Evolutionary conservation across 1,140 invertebrate species (phyloP).

Genomic region (Bradysia coprophila): DNA sequence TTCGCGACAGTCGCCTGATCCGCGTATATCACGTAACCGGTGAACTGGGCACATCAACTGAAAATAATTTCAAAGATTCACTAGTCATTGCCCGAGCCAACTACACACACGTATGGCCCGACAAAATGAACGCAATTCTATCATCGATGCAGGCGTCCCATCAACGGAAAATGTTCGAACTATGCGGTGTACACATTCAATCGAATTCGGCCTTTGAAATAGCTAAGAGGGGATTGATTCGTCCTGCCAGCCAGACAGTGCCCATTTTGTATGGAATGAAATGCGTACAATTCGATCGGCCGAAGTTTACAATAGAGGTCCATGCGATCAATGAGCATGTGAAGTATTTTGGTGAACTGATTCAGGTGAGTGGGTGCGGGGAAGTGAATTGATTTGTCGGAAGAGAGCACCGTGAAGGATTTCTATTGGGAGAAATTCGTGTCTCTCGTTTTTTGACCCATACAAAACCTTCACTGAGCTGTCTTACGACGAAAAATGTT

Average conservation of each 20-base stretch:
- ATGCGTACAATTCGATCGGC: conserved; percentile 59
- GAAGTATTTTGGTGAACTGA: conserved; percentile 46
- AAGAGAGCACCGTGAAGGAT: no score
- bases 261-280: conserved; percentile 78
- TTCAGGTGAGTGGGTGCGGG: no score
- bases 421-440: no score
- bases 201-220: conserved; percentile 80
- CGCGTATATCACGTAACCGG: conserved; percentile 60
- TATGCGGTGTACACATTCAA: conserved; percentile 56
- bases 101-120: conserved; percentile 43
- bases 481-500: no score
- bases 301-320: conserved; percentile 80
- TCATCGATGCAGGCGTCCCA: conserved; percentile 61
- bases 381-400: no score
- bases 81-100: conserved; percentile 50
- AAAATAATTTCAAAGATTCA: conserved; percentile 52
- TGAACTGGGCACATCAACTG: conserved; percentile 56
- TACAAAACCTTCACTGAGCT: no score
- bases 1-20: conserved; percentile 34
- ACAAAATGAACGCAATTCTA: conserved; percentile 47
- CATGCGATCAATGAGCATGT: conserved; percentile 69
- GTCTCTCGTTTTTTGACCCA: no score
- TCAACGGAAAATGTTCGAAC: conserved; percentile 61
- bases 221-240: conserved; percentile 54
- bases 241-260: conserved; percentile 44